Percentiles rank a stretch among this genome's conserved stretches.
These are phyloP conservation scores for Parelbella ahira DNA, from an alignment of 2,888 invertebrate species.

Conservation along the genomic window DNA sequence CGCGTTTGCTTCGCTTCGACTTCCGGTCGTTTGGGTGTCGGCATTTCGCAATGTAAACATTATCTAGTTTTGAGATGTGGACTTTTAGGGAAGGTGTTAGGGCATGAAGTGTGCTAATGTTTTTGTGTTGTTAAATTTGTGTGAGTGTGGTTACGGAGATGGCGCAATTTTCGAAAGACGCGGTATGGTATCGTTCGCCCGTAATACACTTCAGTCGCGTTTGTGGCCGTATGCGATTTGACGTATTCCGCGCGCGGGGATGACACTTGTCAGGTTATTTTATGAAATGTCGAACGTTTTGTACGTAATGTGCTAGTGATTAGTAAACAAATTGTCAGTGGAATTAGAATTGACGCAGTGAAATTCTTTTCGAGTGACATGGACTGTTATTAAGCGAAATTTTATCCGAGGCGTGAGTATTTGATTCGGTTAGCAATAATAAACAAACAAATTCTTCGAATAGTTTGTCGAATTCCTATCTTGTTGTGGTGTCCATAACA, in stretches of 20 bases:
- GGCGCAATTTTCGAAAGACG: slow-evolving; percentile 83
- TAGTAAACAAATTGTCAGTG: slow-evolving; percentile 75
- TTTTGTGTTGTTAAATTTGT: slow-evolving; percentile 79
- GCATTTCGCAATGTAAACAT: slow-evolving; percentile 80
- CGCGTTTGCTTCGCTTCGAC: slow-evolving; percentile 84
- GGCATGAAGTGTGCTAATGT: slow-evolving; percentile 77
- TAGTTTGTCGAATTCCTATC: slow-evolving; percentile 55
- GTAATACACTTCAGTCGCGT: slow-evolving; percentile 82
- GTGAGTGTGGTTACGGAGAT: slow-evolving; percentile 78
- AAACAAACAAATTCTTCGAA: slow-evolving; percentile 72
- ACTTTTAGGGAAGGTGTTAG: slow-evolving; percentile 68
- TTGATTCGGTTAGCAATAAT: slow-evolving; percentile 56
- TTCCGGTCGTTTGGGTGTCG: slow-evolving; percentile 79
- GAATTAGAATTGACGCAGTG: slow-evolving; percentile 67
- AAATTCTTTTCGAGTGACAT: slow-evolving; percentile 63
- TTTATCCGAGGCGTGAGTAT: slow-evolving; percentile 80
- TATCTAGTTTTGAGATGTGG: slow-evolving; percentile 73
- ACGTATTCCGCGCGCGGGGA: slow-evolving; percentile 79
- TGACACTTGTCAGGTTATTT: slow-evolving; percentile 78
- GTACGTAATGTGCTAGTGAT: slow-evolving; percentile 72
- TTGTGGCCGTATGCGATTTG: slow-evolving; percentile 80
- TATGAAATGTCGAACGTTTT: slow-evolving; percentile 78
- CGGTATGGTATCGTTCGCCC: slow-evolving; percentile 80
- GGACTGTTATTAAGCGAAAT: slow-evolving; percentile 80
- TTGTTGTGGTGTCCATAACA: too few relatives aligned